Base-by-base conservation (phyloP, 2,888 invertebrate genomes). In the Pristionchus arcanus region DNA sequence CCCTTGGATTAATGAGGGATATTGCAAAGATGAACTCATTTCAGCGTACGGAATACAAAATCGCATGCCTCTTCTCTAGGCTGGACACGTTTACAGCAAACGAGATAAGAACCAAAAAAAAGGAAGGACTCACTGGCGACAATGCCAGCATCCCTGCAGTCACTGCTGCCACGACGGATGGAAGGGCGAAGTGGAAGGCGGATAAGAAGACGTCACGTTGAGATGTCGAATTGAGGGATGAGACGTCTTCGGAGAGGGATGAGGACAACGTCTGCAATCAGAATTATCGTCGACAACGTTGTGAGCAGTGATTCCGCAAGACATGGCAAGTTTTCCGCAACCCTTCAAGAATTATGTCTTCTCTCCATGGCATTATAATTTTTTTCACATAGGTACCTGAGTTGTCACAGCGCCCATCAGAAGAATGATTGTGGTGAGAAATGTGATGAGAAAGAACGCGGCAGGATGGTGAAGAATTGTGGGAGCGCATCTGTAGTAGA, bases 201-300 rank as follows among this genome's bases (percentile, higher is more conserved):
- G 71, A 55, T 0, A 88, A 9, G 87, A 87, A 87, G 68, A 28
- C 81, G 68, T 59, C 31, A 28, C 81, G 86, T 37, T 34, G 84
- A 49, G 68, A 68, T 11, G 42, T 53, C 34, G 25, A n/a, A n/a
- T 85, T 37, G 37, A 59, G 37, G 19, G 85, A 16, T 19, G 85
- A 28, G 53, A n/a, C n/a, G 28, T n/a, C n/a, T 9, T 49, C 49
- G 53, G 21, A 11, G 83, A 83, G n/a, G 53, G 83, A 16, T 21
- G 74, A 74, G 37, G 21, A 37, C 37, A 74, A 19, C 37, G 74
- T 37, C 74, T 74, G 37, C 9, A 74, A 74, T 68, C 28, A 68
- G 5, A 28, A 13, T 2, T 0, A 34, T 71, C 4, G 0, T 66
- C 66, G 11, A 28, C 66, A 16, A 66, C 11, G n/a, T n/a, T n/a